phyloP scores from a whole-genome alignment of 2,113 vertebrate species.

The Zosterops japonicus region DNA sequence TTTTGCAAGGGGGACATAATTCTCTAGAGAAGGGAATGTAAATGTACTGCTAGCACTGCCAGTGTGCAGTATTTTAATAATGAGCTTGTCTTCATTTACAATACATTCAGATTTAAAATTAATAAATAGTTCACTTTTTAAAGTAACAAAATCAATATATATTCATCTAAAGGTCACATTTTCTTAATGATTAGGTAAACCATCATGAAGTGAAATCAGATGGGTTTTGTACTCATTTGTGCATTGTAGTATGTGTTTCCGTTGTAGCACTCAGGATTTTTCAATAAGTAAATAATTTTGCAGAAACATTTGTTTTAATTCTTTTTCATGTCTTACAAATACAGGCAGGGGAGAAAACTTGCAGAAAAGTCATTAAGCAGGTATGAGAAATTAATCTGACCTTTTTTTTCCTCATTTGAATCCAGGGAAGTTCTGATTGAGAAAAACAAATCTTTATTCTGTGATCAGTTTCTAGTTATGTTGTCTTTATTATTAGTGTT shows the following conservation, averaged over 20 bases:
- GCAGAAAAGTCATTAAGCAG: not conserved
- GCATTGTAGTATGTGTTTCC: not conserved
- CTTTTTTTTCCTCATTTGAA: not conserved
- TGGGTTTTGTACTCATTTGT: not conserved
- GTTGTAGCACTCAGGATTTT: not conserved
- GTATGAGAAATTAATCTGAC: not conserved
- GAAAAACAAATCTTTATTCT: not conserved
- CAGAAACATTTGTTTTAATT: not conserved
- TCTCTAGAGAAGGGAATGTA: constrained; percentile 4
- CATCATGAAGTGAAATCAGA: not conserved
- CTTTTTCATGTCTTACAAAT: not conserved
- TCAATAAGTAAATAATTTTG: not conserved
- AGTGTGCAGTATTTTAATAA: constrained; percentile 42
- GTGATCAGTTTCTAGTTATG: not conserved
- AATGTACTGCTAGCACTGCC: constrained; percentile 20
- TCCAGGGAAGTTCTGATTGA: not conserved
- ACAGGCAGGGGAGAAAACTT: not conserved
- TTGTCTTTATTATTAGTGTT: not conserved
- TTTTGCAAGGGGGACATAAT: not conserved
- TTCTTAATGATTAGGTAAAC: constrained; percentile 37
- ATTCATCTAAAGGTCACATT: constrained; percentile 17
- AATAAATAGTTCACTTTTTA: not conserved
- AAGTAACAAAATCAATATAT: not conserved
- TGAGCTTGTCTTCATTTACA: constrained; percentile 49
- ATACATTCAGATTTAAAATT: constrained; percentile 35